These are phyloP conservation scores for Chaetodon trifascialis DNA, from an alignment of 2,113 vertebrate genomes.

Conservation along the genomic window DNA sequence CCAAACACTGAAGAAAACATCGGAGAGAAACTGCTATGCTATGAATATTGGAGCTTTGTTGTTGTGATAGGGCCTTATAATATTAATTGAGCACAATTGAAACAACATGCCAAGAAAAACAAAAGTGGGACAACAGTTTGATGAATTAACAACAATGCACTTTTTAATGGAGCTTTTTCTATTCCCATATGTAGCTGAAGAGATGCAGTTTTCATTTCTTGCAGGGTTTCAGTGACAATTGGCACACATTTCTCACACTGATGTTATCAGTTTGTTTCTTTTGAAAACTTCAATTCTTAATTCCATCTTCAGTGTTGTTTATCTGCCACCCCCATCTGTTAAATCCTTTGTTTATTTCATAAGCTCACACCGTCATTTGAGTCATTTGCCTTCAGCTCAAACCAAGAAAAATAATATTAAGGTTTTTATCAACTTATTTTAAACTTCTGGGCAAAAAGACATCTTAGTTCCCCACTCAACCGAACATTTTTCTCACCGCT, in stretches of 20 bases:
- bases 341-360: conserved; percentile 31
- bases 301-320: conserved; percentile 33
- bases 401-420: conserved; percentile 25
- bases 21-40: conserved; percentile 53
- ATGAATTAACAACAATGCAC: conserved; percentile 70
- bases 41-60: conserved; percentile 56
- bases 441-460: not conserved
- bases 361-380: conserved; percentile 30
- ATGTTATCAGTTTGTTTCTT: conserved; percentile 33
- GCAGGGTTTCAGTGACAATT: conserved; percentile 39
- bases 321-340: conserved; percentile 33
- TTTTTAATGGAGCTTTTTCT: conserved; percentile 64
- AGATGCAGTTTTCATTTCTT: conserved; percentile 33
- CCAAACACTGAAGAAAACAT: conserved; percentile 72
- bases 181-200: conserved; percentile 55
- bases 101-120: conserved; percentile 70
- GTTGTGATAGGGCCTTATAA: conserved; percentile 61
- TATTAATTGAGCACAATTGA: conserved; percentile 74
- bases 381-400: conserved; percentile 57
- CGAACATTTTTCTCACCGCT: conserved; percentile 15
- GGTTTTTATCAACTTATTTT: conserved; percentile 15
- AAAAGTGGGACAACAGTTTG: conserved; percentile 47
- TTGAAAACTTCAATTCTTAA: conserved; percentile 26
- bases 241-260: conserved; percentile 32
- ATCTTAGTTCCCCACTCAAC: not conserved